phyloP scores from a whole-genome alignment of 2,888 invertebrate species.

The Eristalis pertinax region DNA sequence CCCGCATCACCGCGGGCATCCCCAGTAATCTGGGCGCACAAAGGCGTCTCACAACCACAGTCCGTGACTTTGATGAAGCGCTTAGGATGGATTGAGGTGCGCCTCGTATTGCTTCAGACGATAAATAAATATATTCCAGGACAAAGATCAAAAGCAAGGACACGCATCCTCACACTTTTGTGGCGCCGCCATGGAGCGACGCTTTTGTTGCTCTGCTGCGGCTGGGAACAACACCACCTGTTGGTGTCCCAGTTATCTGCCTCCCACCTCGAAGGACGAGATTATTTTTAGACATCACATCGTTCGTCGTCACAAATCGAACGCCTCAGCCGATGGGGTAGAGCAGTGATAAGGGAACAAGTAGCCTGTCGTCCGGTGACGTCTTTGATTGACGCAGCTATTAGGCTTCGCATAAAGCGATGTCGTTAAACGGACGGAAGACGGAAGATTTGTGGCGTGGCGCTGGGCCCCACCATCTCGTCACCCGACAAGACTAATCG shows the following conservation, averaged over 20 bases:
- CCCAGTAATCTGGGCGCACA: background rate
- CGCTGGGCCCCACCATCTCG: background rate
- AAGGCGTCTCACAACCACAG: background rate
- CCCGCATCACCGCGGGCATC: background rate
- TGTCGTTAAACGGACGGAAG: slow-evolving; percentile 1
- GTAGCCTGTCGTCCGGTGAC: background rate
- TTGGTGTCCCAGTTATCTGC: background rate
- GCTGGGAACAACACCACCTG: background rate
- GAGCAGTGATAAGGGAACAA: background rate
- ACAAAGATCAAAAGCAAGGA: background rate
- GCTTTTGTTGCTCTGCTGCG: background rate
- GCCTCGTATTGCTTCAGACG: background rate
- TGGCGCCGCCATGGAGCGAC: background rate
- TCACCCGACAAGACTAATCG: background rate
- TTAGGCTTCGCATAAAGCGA: background rate
- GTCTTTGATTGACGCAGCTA: background rate
- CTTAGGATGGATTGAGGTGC: background rate
- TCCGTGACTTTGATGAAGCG: background rate
- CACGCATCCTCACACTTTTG: background rate
- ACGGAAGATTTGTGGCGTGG: background rate
- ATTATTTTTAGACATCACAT: slow-evolving; percentile 49
- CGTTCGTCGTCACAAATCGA: slow-evolving; percentile 45
- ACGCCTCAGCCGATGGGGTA: background rate
- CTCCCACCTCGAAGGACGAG: slow-evolving; percentile 1
- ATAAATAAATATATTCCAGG: background rate